Percentiles rank a stretch among this genome's conserved stretches.
Conservation (phyloP, 2,888 invertebrate genomes). For the Tiphia femorata region DNA sequence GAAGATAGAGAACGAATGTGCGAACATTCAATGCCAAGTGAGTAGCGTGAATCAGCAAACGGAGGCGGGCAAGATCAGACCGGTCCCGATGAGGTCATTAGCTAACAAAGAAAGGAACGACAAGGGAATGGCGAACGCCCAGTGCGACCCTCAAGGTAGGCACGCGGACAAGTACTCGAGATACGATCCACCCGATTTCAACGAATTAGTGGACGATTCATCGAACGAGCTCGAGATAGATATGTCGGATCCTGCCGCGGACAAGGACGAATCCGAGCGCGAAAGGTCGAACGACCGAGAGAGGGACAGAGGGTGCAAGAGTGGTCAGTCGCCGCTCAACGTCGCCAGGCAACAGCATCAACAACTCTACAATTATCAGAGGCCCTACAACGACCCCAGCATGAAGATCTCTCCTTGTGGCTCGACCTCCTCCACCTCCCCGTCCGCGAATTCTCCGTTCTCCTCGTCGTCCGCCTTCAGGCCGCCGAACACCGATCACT, state of each 20-base stretch:
- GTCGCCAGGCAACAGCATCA: conserved; percentile 47
- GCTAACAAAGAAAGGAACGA: conserved; percentile 52
- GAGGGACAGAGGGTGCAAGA: conserved; percentile 67
- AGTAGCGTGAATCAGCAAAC: conserved; percentile 38
- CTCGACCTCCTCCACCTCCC: conserved; percentile 70
- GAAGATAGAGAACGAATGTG: conserved; percentile 71
- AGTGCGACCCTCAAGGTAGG: conserved; percentile 43
- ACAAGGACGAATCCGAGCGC: conserved; percentile 75
- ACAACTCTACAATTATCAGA: conserved; percentile 66
- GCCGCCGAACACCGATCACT: conserved; percentile 77
- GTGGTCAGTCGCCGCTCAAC: conserved; percentile 48
- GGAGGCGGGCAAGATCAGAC: conserved; percentile 46
- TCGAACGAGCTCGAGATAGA: conserved; percentile 85
- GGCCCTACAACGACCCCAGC: conserved; percentile 73
- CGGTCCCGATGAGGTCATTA: conserved; percentile 41
- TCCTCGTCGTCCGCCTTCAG: conserved; percentile 85
- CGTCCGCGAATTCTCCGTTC: conserved; percentile 70
- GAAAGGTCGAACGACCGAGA: conserved; percentile 71
- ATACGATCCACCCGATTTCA: conserved; percentile 82
- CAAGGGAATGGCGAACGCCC: conserved; percentile 32
- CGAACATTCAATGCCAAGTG: conserved; percentile 68
- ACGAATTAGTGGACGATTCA: conserved; percentile 81
- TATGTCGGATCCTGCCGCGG: conserved; percentile 80
- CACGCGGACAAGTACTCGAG: conserved; percentile 71
- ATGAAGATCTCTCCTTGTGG: conserved; percentile 69